Conservation (phyloP, 2,888 invertebrate species). For the Zeuzera pyrina region DNA sequence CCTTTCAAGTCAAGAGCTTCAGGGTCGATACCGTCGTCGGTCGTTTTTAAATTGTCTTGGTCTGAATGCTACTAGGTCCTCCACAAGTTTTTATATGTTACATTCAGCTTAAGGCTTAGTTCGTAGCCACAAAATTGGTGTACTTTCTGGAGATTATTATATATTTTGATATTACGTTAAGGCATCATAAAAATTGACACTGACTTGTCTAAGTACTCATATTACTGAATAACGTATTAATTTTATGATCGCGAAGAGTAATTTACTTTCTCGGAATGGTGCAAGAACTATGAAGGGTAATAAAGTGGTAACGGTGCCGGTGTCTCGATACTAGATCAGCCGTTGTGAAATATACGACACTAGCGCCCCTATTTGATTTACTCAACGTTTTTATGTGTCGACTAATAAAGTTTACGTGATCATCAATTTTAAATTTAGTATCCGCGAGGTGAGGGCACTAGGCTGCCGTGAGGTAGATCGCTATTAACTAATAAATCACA, state of each 20-base stretch:
- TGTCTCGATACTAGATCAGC: slow-evolving; percentile 34
- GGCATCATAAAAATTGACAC: slow-evolving; percentile 62
- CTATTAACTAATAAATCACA: slow-evolving; percentile 58
- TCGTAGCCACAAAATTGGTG: too few relatives aligned
- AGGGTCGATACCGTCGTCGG: too few relatives aligned
- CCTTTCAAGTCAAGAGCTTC: too few relatives aligned
- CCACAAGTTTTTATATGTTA: too few relatives aligned
- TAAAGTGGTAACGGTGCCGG: slow-evolving; percentile 58
- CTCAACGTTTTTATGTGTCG: slow-evolving; percentile 50
- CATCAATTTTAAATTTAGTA: slow-evolving; percentile 66
- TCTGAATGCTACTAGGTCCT: too few relatives aligned
- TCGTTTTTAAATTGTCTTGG: too few relatives aligned
- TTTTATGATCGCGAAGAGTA: slow-evolving; percentile 58
- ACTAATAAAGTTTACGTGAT: slow-evolving; percentile 63
- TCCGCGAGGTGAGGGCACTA: slow-evolving; percentile 29
- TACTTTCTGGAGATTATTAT: too few relatives aligned
- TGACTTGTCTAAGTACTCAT: slow-evolving; percentile 53
- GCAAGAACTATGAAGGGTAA: slow-evolving; percentile 33
- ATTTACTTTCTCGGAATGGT: slow-evolving; percentile 65
- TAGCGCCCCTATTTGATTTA: slow-evolving; percentile 53
- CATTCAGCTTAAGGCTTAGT: too few relatives aligned
- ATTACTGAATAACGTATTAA: slow-evolving; percentile 61
- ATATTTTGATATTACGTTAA: slow-evolving; percentile 42
- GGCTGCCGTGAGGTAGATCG: slow-evolving; percentile 33
- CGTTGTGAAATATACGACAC: slow-evolving; percentile 11